Conservation (phyloP, 2,888 invertebrate genomes). For the Amiota minor region DNA sequence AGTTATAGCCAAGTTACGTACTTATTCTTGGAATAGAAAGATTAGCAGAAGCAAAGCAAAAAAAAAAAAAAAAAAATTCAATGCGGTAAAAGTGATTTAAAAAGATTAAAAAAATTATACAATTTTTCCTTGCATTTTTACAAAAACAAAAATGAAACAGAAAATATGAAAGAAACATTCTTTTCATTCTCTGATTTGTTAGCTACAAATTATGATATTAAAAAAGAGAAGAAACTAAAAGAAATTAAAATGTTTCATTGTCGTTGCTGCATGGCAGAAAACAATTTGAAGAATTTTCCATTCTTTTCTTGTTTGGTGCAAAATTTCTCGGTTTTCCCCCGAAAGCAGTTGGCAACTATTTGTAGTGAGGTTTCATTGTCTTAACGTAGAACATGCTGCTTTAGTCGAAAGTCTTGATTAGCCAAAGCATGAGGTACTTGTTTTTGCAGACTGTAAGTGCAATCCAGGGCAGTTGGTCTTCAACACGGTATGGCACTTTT, state of each 20-base stretch:
- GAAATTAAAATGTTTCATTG: neutral
- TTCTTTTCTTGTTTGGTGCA: neutral
- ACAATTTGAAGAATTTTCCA: constrained; percentile 20
- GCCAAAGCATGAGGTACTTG: no score
- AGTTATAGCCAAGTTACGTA: neutral
- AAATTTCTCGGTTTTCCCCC: no score
- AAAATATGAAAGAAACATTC: neutral
- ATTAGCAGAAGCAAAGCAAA: neutral
- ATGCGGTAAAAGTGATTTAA: neutral
- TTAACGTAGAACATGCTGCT: no score
- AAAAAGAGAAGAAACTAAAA: neutral
- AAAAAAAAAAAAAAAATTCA: neutral
- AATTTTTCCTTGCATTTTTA: no score
- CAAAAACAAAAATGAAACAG: neutral
- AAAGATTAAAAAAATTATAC: neutral
- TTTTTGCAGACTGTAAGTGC: no score
- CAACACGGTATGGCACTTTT: constrained; percentile 23
- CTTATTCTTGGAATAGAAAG: neutral
- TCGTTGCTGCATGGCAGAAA: neutral
- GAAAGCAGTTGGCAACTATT: constrained; percentile 21
- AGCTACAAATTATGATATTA: constrained; percentile 24
- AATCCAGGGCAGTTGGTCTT: no score
- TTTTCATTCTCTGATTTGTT: neutral
- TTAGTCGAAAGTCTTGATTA: no score
- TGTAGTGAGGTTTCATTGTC: neutral